These are phyloP conservation scores for Tretioscincus oriximinensis DNA, from an alignment of 2,113 vertebrate genomes.

Conservation along the genomic window DNA sequence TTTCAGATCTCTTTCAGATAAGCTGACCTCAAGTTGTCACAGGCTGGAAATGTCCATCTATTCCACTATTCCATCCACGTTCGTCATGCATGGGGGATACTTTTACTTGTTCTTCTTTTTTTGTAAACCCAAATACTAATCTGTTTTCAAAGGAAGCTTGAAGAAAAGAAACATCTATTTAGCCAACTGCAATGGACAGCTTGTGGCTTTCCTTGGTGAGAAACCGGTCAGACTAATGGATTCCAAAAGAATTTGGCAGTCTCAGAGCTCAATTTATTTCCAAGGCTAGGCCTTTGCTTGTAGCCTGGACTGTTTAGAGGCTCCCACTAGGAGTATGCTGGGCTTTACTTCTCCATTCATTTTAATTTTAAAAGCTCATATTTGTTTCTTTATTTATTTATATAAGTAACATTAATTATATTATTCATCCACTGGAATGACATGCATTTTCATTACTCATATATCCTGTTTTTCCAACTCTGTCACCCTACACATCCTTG, in stretches of 20 bases:
- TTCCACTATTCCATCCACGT: not conserved
- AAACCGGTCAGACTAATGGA: not conserved
- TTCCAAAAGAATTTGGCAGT: not conserved
- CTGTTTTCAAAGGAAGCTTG: not conserved
- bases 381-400: slow-evolving; percentile 4
- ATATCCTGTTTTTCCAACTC: not conserved
- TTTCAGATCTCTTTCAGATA: too few species aligned
- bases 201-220: not conserved
- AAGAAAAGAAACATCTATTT: not conserved
- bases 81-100: not conserved
- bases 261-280: not conserved
- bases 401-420: not conserved
- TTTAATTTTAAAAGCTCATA: not conserved
- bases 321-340: not conserved
- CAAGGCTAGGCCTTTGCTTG: not conserved
- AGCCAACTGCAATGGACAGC: not conserved
- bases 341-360: not conserved
- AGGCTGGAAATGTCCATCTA: not conserved
- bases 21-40: not conserved
- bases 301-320: not conserved
- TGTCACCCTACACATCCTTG: not conserved
- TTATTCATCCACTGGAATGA: not conserved
- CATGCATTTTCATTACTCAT: not conserved
- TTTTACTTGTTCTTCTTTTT: not conserved
- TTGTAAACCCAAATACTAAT: not conserved